Conservation (phyloP, 2,888 invertebrate species). For the Myathropa florea region DNA sequence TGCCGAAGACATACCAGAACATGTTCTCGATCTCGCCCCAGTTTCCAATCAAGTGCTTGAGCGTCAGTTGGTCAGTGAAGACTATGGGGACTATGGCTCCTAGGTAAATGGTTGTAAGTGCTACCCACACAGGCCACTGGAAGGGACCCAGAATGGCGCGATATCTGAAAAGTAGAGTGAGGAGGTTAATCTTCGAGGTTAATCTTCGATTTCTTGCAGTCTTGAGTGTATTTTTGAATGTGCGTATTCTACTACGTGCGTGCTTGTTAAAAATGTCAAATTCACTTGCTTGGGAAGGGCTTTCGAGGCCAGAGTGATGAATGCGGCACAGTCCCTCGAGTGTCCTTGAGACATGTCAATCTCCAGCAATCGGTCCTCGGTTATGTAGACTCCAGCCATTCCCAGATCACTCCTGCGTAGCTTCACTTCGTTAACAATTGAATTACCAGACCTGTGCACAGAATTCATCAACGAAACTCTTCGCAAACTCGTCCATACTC, state of each 20-base stretch:
- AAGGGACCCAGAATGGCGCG: constrained; percentile 92
- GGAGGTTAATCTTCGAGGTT: not conserved
- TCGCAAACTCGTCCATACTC: not conserved
- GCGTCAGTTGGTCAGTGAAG: constrained; percentile 87
- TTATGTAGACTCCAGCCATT: constrained; percentile 87
- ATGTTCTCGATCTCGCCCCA: constrained; percentile 90
- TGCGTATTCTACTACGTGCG: too few species aligned
- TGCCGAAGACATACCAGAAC: constrained; percentile 94
- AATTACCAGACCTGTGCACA: constrained; percentile 83
- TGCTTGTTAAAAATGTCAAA: not conserved
- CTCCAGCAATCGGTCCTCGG: constrained; percentile 80
- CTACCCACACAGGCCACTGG: constrained; percentile 90
- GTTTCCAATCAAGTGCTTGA: constrained; percentile 85
- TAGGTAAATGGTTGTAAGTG: constrained; percentile 86
- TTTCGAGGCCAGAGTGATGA: constrained; percentile 88
- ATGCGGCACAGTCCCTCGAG: constrained; percentile 89
- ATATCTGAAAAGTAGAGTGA: constrained; percentile 83
- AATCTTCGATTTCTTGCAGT: not conserved
- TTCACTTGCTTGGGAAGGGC: constrained; percentile 86
- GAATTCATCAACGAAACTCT: not conserved
- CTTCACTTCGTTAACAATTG: constrained; percentile 83
- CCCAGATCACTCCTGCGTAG: constrained; percentile 85
- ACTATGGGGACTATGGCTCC: constrained; percentile 88
- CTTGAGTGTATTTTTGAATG: too few species aligned
- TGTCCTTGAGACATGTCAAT: constrained; percentile 86